Evolutionary conservation across 2,113 vertebrate genomes (phyloP).

Genomic region (Salvelinus alpinus): DNA sequence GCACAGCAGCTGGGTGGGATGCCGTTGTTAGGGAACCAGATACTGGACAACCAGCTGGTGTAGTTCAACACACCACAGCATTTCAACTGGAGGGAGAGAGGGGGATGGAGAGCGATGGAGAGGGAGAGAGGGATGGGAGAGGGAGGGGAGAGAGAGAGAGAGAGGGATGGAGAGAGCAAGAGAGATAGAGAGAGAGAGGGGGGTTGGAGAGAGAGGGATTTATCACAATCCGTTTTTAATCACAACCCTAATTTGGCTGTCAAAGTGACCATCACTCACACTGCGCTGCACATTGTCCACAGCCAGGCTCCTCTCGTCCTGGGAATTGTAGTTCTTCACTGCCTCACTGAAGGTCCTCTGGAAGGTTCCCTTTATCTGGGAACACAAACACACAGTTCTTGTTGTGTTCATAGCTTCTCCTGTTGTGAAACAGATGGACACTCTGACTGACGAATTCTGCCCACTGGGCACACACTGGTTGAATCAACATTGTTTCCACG

Average conservation of each 20-base stretch:
- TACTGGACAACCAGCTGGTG: slow-evolving; percentile 90
- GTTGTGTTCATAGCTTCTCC: slow-evolving; percentile 2
- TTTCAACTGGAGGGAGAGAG: slow-evolving; percentile 75
- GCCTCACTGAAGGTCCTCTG: slow-evolving; percentile 90
- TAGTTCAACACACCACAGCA: slow-evolving; percentile 95
- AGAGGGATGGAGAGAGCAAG: background rate
- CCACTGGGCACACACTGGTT: too few species aligned
- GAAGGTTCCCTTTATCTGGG: slow-evolving; percentile 93
- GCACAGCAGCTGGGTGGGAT: slow-evolving; percentile 90
- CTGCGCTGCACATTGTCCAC: slow-evolving; percentile 91
- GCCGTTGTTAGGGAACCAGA: slow-evolving; percentile 81
- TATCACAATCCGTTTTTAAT: too few species aligned
- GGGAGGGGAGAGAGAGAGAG: slow-evolving; percentile 7
- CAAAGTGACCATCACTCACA: slow-evolving; percentile 72
- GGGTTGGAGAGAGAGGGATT: background rate
- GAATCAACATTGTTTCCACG: too few species aligned
- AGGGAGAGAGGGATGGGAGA: slow-evolving; percentile 2
- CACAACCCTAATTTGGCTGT: too few species aligned
- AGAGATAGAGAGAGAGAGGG: slow-evolving; percentile 1
- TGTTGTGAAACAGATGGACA: slow-evolving; percentile 31
- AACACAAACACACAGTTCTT: slow-evolving; percentile 22
- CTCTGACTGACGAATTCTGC: background rate
- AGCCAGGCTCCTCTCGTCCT: slow-evolving; percentile 88
- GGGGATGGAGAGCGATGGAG: background rate
- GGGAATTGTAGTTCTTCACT: slow-evolving; percentile 88